Percentiles rank a stretch among this genome's conserved stretches.
Conservation (phyloP, 2,113 vertebrate genomes). For the Empidonax traillii region DNA sequence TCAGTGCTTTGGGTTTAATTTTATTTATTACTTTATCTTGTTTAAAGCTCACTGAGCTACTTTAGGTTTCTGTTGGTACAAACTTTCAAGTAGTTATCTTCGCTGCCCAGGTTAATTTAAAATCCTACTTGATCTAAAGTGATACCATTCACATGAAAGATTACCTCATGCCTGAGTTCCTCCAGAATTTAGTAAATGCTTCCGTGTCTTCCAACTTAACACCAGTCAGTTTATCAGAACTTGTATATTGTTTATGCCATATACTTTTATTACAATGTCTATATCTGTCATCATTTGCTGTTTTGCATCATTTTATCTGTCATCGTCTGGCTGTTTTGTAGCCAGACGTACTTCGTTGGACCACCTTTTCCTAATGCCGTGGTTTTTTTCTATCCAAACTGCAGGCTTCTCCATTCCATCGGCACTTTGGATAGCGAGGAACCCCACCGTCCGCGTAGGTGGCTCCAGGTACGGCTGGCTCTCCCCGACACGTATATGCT, state of each 20-base stretch:
- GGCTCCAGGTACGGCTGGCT: not conserved
- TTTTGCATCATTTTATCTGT: too few relatives aligned
- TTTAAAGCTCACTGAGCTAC: not conserved
- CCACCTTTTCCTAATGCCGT: not conserved
- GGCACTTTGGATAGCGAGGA: fast-evolving
- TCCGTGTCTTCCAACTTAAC: too few relatives aligned
- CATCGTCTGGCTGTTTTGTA: not conserved
- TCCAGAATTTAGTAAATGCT: too few relatives aligned
- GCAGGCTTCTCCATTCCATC: not conserved
- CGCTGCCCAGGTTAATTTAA: not conserved
- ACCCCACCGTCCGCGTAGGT: fast-evolving
- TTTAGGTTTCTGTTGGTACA: not conserved
- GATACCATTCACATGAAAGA: not conserved
- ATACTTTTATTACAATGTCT: not conserved
- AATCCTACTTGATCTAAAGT: not conserved
- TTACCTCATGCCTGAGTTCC: not conserved
- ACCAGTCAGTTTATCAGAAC: too few relatives aligned
- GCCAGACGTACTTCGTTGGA: not conserved
- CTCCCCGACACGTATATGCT: not conserved
- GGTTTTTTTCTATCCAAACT: not conserved
- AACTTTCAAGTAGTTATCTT: not conserved
- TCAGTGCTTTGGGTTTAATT: not conserved
- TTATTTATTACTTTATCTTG: not conserved
- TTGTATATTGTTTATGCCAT: not conserved
- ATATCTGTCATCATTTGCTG: not conserved